Conservation (phyloP, 1,140 invertebrate genomes). For the Parasteatoda tepidariorum region DNA sequence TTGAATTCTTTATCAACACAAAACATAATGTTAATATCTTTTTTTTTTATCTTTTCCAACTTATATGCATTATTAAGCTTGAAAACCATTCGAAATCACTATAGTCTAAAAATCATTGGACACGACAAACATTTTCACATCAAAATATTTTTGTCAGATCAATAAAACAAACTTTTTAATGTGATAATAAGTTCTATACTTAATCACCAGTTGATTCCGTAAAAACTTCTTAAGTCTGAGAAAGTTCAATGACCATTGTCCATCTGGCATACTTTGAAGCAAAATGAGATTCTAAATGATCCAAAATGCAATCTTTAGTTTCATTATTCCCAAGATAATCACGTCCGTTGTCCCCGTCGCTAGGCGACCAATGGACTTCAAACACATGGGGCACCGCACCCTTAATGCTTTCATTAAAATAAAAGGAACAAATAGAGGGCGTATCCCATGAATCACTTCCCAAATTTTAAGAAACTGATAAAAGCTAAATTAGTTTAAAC, state of each 20-base stretch:
- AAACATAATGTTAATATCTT: too few relatives aligned
- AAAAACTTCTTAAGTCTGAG: background rate
- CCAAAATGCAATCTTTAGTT: slow-evolving; percentile 24
- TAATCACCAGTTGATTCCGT: too few relatives aligned
- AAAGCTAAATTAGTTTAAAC: too few relatives aligned
- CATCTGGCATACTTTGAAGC: background rate
- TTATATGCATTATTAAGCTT: too few relatives aligned
- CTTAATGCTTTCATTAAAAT: slow-evolving; percentile 18
- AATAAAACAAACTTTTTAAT: too few relatives aligned
- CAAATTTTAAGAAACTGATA: background rate
- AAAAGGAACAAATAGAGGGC: slow-evolving; percentile 39
- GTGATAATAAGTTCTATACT: too few relatives aligned
- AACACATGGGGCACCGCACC: slow-evolving; percentile 54
- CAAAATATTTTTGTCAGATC: too few relatives aligned
- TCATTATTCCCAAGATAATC: slow-evolving; percentile 50
- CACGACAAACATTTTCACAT: too few relatives aligned
- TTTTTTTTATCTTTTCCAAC: too few relatives aligned
- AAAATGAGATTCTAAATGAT: background rate
- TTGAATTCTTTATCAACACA: too few relatives aligned
- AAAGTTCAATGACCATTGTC: slow-evolving; percentile 2
- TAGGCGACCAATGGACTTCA: slow-evolving; percentile 36
- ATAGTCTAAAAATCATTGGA: too few relatives aligned
- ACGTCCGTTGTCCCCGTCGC: slow-evolving; percentile 50
- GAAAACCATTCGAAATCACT: too few relatives aligned
- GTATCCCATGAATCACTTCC: background rate